Conservation (phyloP, 92 coral and sea anemone species). For the Porites rus region DNA sequence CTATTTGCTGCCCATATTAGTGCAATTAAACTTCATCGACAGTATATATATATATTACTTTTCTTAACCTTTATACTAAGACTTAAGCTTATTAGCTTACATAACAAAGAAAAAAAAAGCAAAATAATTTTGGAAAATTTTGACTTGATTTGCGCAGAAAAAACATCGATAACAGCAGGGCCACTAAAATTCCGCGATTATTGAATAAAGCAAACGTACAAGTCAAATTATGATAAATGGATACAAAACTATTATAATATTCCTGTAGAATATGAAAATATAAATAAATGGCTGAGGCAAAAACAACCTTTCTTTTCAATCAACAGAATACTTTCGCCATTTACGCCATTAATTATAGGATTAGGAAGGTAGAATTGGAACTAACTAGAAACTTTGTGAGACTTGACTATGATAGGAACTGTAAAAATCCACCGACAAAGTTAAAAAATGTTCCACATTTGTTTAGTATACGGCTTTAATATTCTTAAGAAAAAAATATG, state of each 20-base stretch:
- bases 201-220: neutral
- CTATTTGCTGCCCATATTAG: too few relatives aligned
- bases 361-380: neutral
- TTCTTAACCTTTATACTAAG: too few relatives aligned
- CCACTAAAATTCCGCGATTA: neutral
- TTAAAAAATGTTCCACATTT: too few relatives aligned
- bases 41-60: too few relatives aligned
- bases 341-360: neutral
- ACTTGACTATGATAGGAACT: neutral
- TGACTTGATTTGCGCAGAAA: neutral
- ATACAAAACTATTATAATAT: neutral
- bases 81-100: too few relatives aligned
- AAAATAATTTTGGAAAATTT: neutral
- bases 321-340: neutral
- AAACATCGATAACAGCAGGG: neutral
- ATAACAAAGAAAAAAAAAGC: too few relatives aligned
- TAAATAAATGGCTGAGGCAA: constrained; percentile 3
- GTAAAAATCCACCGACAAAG: neutral
- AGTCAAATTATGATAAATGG: neutral
- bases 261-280: neutral
- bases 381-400: neutral
- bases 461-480: neutral
- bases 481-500: neutral
- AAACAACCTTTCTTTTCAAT: neutral
- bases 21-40: too few relatives aligned